phyloP scores from a whole-genome alignment of 2,888 invertebrate species.

The Eledone cirrhosa region DNA sequence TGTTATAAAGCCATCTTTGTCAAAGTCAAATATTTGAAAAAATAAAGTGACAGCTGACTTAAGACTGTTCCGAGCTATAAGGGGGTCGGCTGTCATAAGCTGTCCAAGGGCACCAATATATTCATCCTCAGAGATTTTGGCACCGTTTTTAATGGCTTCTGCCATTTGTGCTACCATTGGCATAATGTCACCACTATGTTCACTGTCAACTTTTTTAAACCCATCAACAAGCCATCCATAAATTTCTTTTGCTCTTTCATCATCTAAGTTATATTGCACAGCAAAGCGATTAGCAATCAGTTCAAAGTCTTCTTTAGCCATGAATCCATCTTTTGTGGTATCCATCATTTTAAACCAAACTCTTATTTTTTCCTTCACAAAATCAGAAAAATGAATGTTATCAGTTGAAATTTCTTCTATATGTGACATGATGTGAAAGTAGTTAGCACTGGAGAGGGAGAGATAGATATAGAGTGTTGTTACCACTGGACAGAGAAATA shows the following conservation, averaged over 20 bases:
- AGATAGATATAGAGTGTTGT: no score
- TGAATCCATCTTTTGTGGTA: slow-evolving; percentile 45
- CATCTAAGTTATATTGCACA: slow-evolving; percentile 42
- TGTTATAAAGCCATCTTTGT: slow-evolving; percentile 44
- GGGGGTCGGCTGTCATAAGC: slow-evolving; percentile 39
- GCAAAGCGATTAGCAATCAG: slow-evolving; percentile 45
- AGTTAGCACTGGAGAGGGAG: no score
- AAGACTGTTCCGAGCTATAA: slow-evolving; percentile 42
- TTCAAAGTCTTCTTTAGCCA: slow-evolving; percentile 42
- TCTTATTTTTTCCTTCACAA: slow-evolving; percentile 43
- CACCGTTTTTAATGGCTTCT: slow-evolving; percentile 40
- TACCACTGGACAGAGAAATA: no score
- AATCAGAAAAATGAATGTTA: slow-evolving; percentile 30
- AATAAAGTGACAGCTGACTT: slow-evolving; percentile 45
- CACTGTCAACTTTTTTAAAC: slow-evolving; percentile 38
- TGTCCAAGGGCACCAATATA: slow-evolving; percentile 46
- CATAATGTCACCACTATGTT: slow-evolving; percentile 33
- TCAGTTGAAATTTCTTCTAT: no score
- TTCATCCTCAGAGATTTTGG: slow-evolving; percentile 46
- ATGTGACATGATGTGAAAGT: no score
- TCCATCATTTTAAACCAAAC: slow-evolving; percentile 51
- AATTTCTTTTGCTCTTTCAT: slow-evolving; percentile 39
- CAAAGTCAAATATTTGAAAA: slow-evolving; percentile 49
- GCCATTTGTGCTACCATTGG: slow-evolving; percentile 40
- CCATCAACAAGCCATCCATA: slow-evolving; percentile 48